Percentiles rank a stretch among this genome's conserved stretches.
Conservation (phyloP, 2,797 vertebrate species). For the Graptemys geographica region DNA sequence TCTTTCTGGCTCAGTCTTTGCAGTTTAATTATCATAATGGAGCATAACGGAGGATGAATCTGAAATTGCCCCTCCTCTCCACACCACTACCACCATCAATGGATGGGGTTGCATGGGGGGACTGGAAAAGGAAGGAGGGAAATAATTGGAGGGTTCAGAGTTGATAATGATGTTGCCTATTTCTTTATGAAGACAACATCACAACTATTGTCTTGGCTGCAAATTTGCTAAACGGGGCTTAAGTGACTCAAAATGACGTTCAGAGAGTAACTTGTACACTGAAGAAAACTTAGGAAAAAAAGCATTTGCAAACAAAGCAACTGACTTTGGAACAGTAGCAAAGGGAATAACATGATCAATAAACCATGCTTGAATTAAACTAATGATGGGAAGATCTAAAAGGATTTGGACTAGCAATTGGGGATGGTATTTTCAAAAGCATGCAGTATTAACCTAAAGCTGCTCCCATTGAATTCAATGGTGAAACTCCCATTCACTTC, state of each 20-base stretch:
- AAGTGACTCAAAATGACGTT: not conserved
- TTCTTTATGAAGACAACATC: not conserved
- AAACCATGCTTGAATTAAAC: slow-evolving; percentile 27
- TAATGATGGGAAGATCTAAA: slow-evolving; percentile 47
- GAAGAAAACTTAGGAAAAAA: not conserved
- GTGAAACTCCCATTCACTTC: not conserved
- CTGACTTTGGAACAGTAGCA: not conserved
- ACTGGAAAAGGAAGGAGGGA: not conserved
- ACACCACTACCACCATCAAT: not conserved
- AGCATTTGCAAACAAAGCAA: slow-evolving; percentile 22
- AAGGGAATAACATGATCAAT: not conserved
- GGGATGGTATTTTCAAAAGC: slow-evolving; percentile 45
- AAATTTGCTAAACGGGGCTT: not conserved
- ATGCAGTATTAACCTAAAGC: slow-evolving; percentile 45
- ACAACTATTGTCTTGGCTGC: not conserved
- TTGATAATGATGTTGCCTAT: not conserved
- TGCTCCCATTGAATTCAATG: not conserved
- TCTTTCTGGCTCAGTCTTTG: not conserved
- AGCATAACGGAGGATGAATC: not conserved
- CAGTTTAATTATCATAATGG: not conserved
- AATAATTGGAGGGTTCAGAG: not conserved
- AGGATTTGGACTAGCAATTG: slow-evolving; percentile 33
- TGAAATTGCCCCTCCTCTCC: not conserved
- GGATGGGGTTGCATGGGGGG: fast-evolving
- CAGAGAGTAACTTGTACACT: not conserved